Evolutionary conservation across 2,888 invertebrate species (phyloP).

Genomic region (Machimus atricapillus): DNA sequence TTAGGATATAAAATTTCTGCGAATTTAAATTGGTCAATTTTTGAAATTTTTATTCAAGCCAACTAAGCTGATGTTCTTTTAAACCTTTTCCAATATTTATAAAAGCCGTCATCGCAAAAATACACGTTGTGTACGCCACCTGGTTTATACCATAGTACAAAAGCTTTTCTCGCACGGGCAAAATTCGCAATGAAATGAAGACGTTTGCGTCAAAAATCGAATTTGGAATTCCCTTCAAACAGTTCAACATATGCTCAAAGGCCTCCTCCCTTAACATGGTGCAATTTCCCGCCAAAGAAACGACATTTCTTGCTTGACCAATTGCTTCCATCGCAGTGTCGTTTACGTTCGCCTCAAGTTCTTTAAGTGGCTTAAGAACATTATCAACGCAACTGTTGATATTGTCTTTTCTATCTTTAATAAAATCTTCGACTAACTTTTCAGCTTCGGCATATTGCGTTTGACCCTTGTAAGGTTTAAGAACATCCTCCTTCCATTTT

Average conservation of each 20-base stretch:
- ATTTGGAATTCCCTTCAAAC: background rate
- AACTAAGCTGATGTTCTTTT: background rate
- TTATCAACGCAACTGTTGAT: background rate
- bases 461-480: background rate
- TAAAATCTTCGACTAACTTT: background rate
- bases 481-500: background rate
- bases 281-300: background rate
- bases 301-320: background rate
- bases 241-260: background rate
- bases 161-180: background rate
- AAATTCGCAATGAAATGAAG: background rate
- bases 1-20: too few relatives aligned
- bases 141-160: background rate
- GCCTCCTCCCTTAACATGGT: background rate
- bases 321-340: background rate
- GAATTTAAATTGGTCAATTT: background rate
- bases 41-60: background rate
- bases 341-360: background rate
- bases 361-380: background rate
- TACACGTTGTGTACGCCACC: background rate
- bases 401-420: background rate
- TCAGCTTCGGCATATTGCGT: background rate
- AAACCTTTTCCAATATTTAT: background rate
- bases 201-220: background rate
- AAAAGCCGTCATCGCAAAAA: background rate